Conservation (phyloP, 1,140 invertebrate genomes). For the Anthonomus grandis region DNA sequence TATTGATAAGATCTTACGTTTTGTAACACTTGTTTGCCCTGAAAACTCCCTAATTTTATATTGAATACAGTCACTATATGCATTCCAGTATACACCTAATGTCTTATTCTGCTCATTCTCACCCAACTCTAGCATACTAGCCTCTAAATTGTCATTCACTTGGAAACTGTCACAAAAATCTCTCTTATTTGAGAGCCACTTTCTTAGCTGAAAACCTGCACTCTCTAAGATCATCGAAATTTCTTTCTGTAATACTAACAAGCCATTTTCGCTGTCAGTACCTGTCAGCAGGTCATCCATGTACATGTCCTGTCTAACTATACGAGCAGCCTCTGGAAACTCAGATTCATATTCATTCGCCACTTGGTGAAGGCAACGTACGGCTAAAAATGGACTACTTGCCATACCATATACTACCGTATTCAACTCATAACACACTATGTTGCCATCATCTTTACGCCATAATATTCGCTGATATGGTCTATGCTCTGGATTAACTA, state of each 20-base stretch:
- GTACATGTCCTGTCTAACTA: conserved; percentile 40
- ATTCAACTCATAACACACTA: conserved; percentile 31
- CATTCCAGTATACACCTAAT: conserved; percentile 24
- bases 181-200: conserved; percentile 44
- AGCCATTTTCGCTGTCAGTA: conserved; percentile 27
- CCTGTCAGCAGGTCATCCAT: conserved; percentile 47
- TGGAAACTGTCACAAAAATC: too few species aligned
- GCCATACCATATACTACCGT: conserved; percentile 37
- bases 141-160: too few species aligned
- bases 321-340: conserved; percentile 29
- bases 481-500: too few species aligned
- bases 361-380: conserved; percentile 30
- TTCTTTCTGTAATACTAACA: conserved; percentile 20
- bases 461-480: too few species aligned
- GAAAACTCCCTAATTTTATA: conserved; percentile 8
- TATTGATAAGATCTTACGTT: conserved; percentile 29
- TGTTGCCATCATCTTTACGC: too few species aligned
- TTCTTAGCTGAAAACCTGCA: conserved; percentile 42
- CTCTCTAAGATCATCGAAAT: conserved; percentile 7
- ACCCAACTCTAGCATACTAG: background rate
- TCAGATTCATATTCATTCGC: conserved; percentile 20
- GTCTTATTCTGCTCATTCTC: conserved; percentile 16
- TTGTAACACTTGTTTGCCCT: conserved; percentile 9
- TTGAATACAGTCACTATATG: conserved; percentile 5
- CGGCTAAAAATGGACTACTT: conserved; percentile 37